Evolutionary conservation across 2,888 invertebrate species (phyloP).

Genomic region (Hypercompe scribonia): DNA sequence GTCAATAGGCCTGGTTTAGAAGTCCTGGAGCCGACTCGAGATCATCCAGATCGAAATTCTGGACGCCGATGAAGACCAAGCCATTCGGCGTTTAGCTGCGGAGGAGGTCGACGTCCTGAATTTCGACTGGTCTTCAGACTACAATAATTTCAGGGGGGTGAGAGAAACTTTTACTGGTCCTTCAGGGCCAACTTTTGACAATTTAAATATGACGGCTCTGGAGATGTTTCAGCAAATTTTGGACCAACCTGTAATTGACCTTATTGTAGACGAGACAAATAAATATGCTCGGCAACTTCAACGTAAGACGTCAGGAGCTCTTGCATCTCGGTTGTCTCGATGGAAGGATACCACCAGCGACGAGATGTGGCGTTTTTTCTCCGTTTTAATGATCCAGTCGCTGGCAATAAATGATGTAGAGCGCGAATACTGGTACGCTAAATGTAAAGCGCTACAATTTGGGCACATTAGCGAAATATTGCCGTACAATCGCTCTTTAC

Average conservation of each 20-base stretch:
- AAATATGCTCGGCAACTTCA: neutral
- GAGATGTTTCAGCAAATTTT: neutral
- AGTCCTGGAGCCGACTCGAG: no score
- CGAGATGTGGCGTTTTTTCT: neutral
- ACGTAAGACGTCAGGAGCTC: no score
- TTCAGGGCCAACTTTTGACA: neutral
- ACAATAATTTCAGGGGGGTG: neutral
- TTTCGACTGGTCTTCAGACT: neutral
- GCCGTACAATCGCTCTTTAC: no score
- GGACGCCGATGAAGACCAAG: no score
- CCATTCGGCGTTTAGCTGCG: no score
- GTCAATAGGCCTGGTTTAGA: no score
- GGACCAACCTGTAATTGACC: neutral
- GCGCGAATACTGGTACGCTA: neutral
- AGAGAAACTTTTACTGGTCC: neutral
- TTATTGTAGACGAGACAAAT: neutral
- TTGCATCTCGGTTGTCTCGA: neutral
- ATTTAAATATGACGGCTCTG: neutral
- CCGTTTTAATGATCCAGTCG: neutral
- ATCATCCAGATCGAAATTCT: no score
- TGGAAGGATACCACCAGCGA: neutral
- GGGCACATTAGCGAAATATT: no score
- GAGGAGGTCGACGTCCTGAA: neutral
- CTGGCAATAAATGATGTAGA: neutral
- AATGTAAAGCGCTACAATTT: no score